Conservation (phyloP, 1,140 invertebrate genomes). For the Pseudomyrmex flavicornis region DNA sequence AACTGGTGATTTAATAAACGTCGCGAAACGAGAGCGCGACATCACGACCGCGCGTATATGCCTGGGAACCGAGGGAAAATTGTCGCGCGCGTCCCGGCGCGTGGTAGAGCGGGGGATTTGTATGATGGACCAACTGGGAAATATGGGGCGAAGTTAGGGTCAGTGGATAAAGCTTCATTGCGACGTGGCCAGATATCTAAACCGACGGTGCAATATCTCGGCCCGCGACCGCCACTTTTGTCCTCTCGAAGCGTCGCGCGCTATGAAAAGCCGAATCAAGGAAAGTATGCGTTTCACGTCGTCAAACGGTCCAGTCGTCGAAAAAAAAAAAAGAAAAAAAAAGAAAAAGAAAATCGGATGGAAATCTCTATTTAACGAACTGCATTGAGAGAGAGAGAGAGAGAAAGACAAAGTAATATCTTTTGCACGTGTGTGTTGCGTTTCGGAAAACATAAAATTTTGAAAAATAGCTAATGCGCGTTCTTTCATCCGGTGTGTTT, state of each 20-base stretch:
- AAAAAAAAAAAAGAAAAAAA: not conserved
- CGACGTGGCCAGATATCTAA: slow-evolving; percentile 48
- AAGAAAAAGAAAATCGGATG: not conserved
- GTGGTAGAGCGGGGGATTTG: not conserved
- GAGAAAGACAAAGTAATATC: not conserved
- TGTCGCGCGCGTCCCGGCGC: not conserved
- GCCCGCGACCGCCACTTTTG: not conserved
- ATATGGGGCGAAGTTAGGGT: slow-evolving; percentile 47
- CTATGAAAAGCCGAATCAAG: slow-evolving; percentile 37
- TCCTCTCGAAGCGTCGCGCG: not conserved
- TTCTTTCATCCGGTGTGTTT: no score
- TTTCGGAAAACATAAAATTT: not conserved
- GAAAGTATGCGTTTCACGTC: not conserved
- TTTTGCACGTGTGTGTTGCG: no score
- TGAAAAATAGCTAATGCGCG: not conserved
- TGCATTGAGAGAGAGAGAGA: not conserved
- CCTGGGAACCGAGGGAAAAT: slow-evolving; percentile 6
- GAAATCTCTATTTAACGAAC: not conserved
- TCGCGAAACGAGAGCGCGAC: slow-evolving; percentile 30
- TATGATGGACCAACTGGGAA: slow-evolving; percentile 47
- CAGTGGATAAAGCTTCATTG: slow-evolving; percentile 53
- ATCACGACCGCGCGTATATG: not conserved
- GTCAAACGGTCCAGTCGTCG: not conserved
- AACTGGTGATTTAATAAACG: slow-evolving; percentile 59
- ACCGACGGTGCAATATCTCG: slow-evolving; percentile 49